Conservation (phyloP, 37 sponge, comb jelly and placozoan species). For the Tethya wilhelma region DNA sequence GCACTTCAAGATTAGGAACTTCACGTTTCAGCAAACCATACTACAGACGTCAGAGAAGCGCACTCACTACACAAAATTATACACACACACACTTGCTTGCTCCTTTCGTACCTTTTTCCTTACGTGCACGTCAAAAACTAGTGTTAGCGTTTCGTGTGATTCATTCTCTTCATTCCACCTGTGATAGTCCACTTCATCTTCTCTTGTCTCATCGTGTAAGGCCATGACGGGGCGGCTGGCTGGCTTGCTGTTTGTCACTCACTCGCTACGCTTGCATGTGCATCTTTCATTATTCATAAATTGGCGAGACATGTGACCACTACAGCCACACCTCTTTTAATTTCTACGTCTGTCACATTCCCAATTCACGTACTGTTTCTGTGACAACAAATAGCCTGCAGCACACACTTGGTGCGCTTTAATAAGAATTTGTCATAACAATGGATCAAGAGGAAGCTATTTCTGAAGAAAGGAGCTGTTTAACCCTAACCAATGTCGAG, state of each 20-base stretch:
- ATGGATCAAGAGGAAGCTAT: neutral
- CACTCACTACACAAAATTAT: neutral
- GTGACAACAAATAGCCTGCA: too few species aligned
- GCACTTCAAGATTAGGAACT: constrained; percentile 9
- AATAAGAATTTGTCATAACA: too few species aligned
- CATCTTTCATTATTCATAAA: too few species aligned
- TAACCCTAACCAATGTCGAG: constrained; percentile 24
- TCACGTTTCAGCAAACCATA: constrained; percentile 18
- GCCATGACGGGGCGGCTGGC: neutral
- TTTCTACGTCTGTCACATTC: too few species aligned
- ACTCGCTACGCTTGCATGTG: too few species aligned
- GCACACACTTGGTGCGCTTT: too few species aligned
- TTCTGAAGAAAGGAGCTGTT: constrained; percentile 33
- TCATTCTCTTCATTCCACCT: too few species aligned
- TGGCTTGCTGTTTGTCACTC: neutral
- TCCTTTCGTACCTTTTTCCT: constrained; percentile 22
- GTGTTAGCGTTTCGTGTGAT: constrained; percentile 13
- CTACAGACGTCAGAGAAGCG: neutral
- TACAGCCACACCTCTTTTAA: neutral
- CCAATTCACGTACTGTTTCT: too few species aligned
- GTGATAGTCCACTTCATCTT: too few species aligned
- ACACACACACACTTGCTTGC: neutral
- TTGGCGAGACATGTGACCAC: too few species aligned
- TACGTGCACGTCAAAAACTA: constrained; percentile 20
- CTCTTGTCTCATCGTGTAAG: neutral